These are phyloP conservation scores for Siniperca scherzeri DNA, from an alignment of 2,797 vertebrate species.

Conservation along the genomic window DNA sequence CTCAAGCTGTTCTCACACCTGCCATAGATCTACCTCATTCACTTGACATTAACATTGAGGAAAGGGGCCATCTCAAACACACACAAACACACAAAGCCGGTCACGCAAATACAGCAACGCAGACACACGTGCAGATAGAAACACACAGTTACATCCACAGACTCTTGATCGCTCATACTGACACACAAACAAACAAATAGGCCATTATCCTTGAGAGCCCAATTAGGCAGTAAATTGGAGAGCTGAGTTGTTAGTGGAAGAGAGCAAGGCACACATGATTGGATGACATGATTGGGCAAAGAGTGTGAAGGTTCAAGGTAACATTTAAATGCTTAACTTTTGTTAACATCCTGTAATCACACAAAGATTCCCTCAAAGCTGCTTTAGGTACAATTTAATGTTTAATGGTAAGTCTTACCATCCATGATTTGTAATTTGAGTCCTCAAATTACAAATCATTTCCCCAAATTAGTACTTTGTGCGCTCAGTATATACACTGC, in stretches of 20 bases:
- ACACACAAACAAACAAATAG: constrained; percentile 69
- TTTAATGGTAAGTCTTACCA: constrained; percentile 1
- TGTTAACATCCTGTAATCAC: background rate
- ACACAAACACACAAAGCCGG: constrained; percentile 23
- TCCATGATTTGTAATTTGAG: background rate
- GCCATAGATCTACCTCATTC: constrained; percentile 74
- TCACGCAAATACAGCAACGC: constrained; percentile 45
- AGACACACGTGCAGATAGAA: constrained; percentile 6
- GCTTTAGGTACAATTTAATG: background rate
- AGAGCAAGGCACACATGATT: constrained; percentile 39
- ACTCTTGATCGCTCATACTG: constrained; percentile 41
- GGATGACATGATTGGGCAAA: constrained; percentile 32
- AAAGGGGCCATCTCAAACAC: constrained; percentile 51
- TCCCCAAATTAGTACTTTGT: constrained; percentile 15
- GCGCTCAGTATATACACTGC: background rate
- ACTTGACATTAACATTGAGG: constrained; percentile 78
- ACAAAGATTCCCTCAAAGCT: constrained; percentile 12
- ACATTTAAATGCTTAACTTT: constrained; percentile 31
- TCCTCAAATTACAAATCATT: constrained; percentile 17
- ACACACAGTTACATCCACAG: constrained; percentile 28
- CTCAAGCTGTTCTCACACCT: constrained; percentile 84
- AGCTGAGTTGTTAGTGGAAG: constrained; percentile 51
- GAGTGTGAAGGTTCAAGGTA: constrained; percentile 38
- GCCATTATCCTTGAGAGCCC: constrained; percentile 80
- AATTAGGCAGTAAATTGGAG: constrained; percentile 75